Base-by-base conservation (phyloP, 2,888 invertebrate species). In the Nemurella pictetii region DNA sequence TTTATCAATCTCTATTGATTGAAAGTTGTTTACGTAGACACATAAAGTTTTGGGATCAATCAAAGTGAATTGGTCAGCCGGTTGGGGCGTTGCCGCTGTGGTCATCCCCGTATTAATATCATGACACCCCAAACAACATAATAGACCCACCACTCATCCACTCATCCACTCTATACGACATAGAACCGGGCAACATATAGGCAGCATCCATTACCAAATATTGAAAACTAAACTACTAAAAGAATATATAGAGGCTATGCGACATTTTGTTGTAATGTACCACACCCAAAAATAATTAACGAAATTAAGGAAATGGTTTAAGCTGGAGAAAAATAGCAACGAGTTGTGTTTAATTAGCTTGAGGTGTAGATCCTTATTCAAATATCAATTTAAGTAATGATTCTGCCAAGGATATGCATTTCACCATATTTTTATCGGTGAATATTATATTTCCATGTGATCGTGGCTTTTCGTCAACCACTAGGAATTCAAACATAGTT, bases 241-340 rank as follows among this genome's bases (percentile, higher is more conserved):
- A 78, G 78, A 78, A n/a, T n/a, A 27, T 27, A 29, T 78, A 78
- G n/a, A 78, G 29, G 15, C 20, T 27, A 29, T 78, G 29, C 30
- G 29, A 27, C 78, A 30, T 27, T 55, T 55, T 55, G 55, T 55
- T 55, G 20, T 20, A 55, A 12, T 12, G 27, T n/a, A 78, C 78
- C 78, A 78, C 78, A 78, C 78, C 78, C 78, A 30, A 0, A 78
- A 78, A 78, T 78, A 28, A 78, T 78, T 78, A 28, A 78, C 78
- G 78, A 29, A 78, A 78, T 78, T 78, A 78, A 78, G 29, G 20
- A 78, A 78, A 78, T 78, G 1, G 55, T 55, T 55, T 55, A 7
- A 3, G 9, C 55, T 55, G 9, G 55, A 7, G 55, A 55, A 55
- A 55, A 55, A 55, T 55, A 55, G 9, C 20, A 12, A 55, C 20